Base-by-base conservation (phyloP, 2,888 invertebrate genomes). In the Eumacrocentrus americanus region DNA sequence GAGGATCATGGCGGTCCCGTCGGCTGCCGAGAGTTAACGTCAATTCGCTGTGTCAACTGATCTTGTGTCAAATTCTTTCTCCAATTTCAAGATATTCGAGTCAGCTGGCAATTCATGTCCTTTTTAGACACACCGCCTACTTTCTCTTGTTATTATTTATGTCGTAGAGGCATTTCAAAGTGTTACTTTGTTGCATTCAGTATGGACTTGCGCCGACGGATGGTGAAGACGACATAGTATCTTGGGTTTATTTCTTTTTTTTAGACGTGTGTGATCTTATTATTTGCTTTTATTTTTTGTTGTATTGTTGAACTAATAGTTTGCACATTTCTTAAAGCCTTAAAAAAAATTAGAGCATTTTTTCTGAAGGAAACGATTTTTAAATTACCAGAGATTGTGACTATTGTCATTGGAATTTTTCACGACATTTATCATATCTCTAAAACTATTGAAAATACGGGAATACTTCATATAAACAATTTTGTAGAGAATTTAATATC, bases 1-100 rank as follows among this genome's bases (percentile, higher is more conserved):
- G 42, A 42, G 16, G 34, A 58, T 61, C 34, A 61, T 61, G 53
- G 53, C 58, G 61, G 53, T 58, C 48, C 52, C 60, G 56, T 51
- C 62, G 55, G 56, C 51, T 11, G 18, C 44, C 22, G 20, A 42
- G 46, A 14, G 25, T 14, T 7, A 25, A 12, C 14, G 3, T 25
- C n/a, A 3, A 22, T 9, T n/a, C 29, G 29, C 29, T 29, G 5
- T 4, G 29, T 29, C 29, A 29, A 29, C 29, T 29, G 9, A 29
- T 29, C 9, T 29, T 29, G 5, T 29, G 29, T 29, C 29, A 29
- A 22, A 22, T 18, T 44, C 22, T 44, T 11, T 20, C 44, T 44
- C 1, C 2, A 22, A 44, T 16, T 22, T 44, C 20, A 16, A 18
- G 9, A 7, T 3, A 44, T 44, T 6, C n/a, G 22, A 44, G 14